These are phyloP conservation scores for Portunus trituberculatus DNA, from an alignment of 1,140 invertebrate genomes.

Conservation along the genomic window DNA sequence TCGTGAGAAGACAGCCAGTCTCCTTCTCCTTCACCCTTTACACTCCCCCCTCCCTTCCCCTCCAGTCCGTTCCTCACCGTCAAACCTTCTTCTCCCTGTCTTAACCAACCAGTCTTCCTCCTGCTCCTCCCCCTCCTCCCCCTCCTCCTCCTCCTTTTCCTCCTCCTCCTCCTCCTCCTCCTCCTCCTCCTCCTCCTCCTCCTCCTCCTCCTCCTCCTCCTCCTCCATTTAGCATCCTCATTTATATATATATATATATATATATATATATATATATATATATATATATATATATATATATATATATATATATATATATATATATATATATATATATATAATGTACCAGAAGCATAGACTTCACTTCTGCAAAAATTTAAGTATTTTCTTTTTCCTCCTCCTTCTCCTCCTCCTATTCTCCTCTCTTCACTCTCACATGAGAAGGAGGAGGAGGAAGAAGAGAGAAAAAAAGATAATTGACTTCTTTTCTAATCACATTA, in stretches of 20 bases:
- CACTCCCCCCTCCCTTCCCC: not conserved
- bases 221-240: not conserved
- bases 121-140: not conserved
- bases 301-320: slow-evolving; percentile 53
- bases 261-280: slow-evolving; percentile 54
- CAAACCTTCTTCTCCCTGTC: not conserved
- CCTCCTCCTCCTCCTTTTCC: slow-evolving; percentile 8
- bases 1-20: slow-evolving; percentile 37
- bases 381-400: not conserved
- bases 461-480: not conserved
- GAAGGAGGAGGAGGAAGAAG: not conserved
- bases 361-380: not conserved
- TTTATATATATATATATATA: slow-evolving; percentile 15
- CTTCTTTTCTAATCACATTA: slow-evolving; percentile 14
- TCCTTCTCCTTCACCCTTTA: not conserved
- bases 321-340: slow-evolving; percentile 56
- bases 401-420: not conserved
- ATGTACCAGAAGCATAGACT: too few relatives aligned
- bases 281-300: slow-evolving; percentile 58
- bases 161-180: slow-evolving; percentile 30
- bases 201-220: not conserved
- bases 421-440: not conserved
- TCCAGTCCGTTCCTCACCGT: not conserved
- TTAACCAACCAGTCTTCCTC: not conserved
- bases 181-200: not conserved